Conservation (phyloP, 2,888 invertebrate genomes). For the Drosophila percnosoma region DNA sequence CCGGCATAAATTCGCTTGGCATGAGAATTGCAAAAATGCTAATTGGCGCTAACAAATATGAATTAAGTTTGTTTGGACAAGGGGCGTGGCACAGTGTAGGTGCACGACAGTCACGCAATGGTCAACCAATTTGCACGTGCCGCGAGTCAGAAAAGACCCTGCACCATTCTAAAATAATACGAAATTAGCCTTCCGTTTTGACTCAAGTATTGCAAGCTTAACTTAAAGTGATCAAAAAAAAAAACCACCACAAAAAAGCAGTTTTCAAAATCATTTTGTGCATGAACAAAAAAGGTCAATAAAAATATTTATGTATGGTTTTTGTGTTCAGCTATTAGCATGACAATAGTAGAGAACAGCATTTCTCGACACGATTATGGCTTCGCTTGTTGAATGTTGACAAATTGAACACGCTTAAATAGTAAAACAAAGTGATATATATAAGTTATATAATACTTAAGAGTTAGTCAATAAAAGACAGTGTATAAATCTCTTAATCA, state of each 20-base stretch:
- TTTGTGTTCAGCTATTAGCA: slow-evolving; percentile 32
- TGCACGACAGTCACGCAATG: slow-evolving; percentile 60
- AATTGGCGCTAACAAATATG: slow-evolving; percentile 40
- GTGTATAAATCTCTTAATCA: neutral
- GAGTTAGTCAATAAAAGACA: neutral
- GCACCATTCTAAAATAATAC: slow-evolving; percentile 47
- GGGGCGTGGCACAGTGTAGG: slow-evolving; percentile 12
- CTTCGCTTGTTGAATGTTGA: neutral
- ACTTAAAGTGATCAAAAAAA: slow-evolving; percentile 16
- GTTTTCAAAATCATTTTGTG: slow-evolving; percentile 40
- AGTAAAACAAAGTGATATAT: neutral
- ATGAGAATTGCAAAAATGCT: slow-evolving; percentile 51
- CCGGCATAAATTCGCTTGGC: slow-evolving; percentile 45
- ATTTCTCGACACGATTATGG: neutral
- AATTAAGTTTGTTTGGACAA: neutral
- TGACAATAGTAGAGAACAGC: neutral
- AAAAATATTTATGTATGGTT: slow-evolving; percentile 43
- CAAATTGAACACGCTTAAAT: neutral
- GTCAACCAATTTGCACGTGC: slow-evolving; percentile 71
- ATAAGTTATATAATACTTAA: neutral
- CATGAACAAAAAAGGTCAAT: slow-evolving; percentile 74
- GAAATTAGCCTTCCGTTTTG: slow-evolving; percentile 67
- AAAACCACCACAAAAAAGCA: slow-evolving; percentile 3
- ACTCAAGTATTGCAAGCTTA: slow-evolving; percentile 56
- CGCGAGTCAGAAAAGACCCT: slow-evolving; percentile 8